Conservation (phyloP, 53 echinoderm and acorn worm species). For the Luidia sarsii region DNA sequence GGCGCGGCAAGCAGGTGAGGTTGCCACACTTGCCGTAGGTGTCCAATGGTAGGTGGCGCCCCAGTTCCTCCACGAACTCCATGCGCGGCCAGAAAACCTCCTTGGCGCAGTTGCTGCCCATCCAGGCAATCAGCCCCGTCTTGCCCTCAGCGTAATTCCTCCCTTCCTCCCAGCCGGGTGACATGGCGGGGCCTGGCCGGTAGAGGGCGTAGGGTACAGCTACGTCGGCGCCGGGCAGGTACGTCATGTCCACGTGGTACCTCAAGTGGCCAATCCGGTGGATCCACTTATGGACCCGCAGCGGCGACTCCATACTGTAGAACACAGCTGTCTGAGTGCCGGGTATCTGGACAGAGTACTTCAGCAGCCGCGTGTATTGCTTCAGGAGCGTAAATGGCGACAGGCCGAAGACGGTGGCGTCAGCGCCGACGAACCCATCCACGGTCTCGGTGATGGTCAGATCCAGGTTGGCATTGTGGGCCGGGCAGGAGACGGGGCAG, state of each 20-base stretch:
- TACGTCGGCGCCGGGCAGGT: conserved; percentile 63
- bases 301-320: conserved; percentile 79
- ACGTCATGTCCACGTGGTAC: conserved; percentile 76
- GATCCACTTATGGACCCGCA: conserved; percentile 80
- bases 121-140: conserved; percentile 76
- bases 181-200: conserved; percentile 2
- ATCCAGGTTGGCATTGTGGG: conserved; percentile 8
- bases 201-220: conserved; percentile 71
- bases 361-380: conserved; percentile 31
- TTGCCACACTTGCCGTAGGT: conserved; percentile 77
- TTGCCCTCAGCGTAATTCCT: conserved; percentile 57
- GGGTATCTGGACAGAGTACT: conserved; percentile 23
- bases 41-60: conserved; percentile 65
- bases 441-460: conserved; percentile 27
- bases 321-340: conserved; percentile 59
- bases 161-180: not conserved
- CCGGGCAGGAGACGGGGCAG: conserved; percentile 48
- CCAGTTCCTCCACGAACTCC: conserved; percentile 68
- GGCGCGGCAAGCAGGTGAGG: conserved; percentile 70
- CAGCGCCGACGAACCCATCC: conserved; percentile 29
- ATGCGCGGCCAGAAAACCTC: conserved; percentile 90
- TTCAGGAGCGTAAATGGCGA: conserved; percentile 68
- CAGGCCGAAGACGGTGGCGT: conserved; percentile 72
- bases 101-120: conserved; percentile 82
- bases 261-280: conserved; percentile 24